Evolutionary conservation across 1,140 invertebrate genomes (phyloP), one percentile per base, ranked within the genome.

Genomic region (Holcopasites calliopsidis): DNA sequence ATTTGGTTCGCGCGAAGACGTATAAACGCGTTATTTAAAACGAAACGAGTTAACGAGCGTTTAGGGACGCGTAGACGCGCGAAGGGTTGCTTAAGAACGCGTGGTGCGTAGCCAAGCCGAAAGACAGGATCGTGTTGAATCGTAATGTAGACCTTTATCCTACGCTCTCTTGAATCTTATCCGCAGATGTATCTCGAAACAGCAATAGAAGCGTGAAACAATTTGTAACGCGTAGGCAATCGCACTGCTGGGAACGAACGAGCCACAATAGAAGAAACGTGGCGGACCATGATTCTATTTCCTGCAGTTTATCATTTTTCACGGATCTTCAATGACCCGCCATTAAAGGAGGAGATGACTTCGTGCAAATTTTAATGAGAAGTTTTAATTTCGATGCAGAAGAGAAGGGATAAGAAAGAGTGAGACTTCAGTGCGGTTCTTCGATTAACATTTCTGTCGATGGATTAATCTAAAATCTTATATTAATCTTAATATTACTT

Each of bases 151-250:
- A 7, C 38, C 31, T 61, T 47, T 49, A 71, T 47, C 10, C 55
- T 28, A 31, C 52, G 8, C 10, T 58, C 40, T 35, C 31, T 31
- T 21, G 5, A 5, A 3, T 11, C 26, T 49, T 71, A 71, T 71
- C 68, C 28, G 18, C 40, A 47, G 31, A 60, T 23, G 55, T 47
- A 71, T 71, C 68, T 60, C 26, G 52, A 57, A 60, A 60, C 35
- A 71, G 55, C 28, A 60, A 58, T 58, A 71, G 40, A 49, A n/a
- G 55, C 68, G 68, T 60, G 68, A 71, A 71, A 71, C 55, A 49
- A 60, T 71, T 71, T 61, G 55, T 60, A 61, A 70, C 38, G 38
- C 38, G 21, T 10, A 16, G 54, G 55, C 68, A 47, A 71, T 71
- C 42, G 8, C 28, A n/a, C 1, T 18, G 55, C 66, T n/a, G 31